These are phyloP conservation scores for Patella pellucida DNA, from an alignment of 2,888 invertebrate species.

Conservation along the genomic window DNA sequence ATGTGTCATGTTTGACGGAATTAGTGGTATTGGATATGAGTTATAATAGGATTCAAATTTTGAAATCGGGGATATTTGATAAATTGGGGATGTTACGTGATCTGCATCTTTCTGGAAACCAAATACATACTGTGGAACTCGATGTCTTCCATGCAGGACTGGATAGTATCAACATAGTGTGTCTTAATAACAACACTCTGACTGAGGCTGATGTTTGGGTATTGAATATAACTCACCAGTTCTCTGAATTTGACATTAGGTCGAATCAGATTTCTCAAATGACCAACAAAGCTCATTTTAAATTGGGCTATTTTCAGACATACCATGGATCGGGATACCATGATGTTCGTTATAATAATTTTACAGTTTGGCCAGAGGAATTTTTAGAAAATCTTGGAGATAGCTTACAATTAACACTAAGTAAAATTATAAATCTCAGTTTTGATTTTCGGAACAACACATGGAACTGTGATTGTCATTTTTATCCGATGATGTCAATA, in stretches of 20 bases:
- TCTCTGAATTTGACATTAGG: neutral
- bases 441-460: neutral
- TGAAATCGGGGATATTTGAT: neutral
- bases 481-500: neutral
- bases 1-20: neutral
- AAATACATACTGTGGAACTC: neutral
- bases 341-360: neutral
- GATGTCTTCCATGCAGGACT: neutral
- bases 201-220: neutral
- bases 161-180: neutral
- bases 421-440: neutral
- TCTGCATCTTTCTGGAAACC: neutral
- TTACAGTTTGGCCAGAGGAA: neutral
- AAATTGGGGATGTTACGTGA: neutral
- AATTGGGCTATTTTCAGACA: no score
- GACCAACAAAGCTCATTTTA: no score
- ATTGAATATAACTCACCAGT: neutral
- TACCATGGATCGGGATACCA: neutral
- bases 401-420: neutral
- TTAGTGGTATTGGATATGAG: neutral
- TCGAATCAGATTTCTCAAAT: no score
- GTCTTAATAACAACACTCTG: neutral
- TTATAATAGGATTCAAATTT: neutral
- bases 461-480: neutral
- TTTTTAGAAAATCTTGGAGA: neutral